Evolutionary conservation across 2,113 vertebrate species (phyloP), one percentile per base, ranked within the genome.

Genomic region (Turnix velox): DNA sequence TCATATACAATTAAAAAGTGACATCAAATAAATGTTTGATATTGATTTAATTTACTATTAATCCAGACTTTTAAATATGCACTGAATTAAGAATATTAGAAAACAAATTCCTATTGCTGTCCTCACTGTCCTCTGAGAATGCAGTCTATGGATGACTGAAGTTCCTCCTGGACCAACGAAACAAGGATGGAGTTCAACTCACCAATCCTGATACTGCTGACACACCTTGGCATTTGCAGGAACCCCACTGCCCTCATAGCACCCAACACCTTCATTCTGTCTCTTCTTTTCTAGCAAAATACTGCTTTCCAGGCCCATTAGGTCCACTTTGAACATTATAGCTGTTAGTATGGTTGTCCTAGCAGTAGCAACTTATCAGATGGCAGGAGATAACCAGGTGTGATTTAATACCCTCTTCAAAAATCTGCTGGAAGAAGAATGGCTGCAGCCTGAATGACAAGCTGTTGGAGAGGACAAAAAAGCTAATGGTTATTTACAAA

Each of bases 1-100:
- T 87, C 87, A 95, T 94, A 96, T 57, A 91, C 18, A 89, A 94
- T 87, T 95, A 82, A 81, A 96, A 91, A 87, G 14, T 61, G 57
- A 68, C 75, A 59, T 46, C 87, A 87, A 94, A 88, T 45, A 73
- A 75, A 48, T 10, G 31, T 65, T 78, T 92, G 28, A 67, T 68
- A 92, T 88, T 87, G 15, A 73, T 91, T 89, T 76, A 35, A 95
- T 86, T 81, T 37, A 46, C 6, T 16, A 54, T 28, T 19, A n/a
- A 71, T 46, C 69, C 76, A 54, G 39, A 15, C 62, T 31, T 65
- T 52, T 84, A 71, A 87, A 68, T 54, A 69, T 14, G 39, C 33
- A 42, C 49, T 18, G 57, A 72, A 75, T 91, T 73, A 88, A 82
- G 31, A 65, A 39, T 61, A 82, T 54, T 35, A 61, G 61, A 42